Base-by-base conservation (phyloP, 2,113 vertebrate genomes). In the Macquaria ambigua region DNA sequence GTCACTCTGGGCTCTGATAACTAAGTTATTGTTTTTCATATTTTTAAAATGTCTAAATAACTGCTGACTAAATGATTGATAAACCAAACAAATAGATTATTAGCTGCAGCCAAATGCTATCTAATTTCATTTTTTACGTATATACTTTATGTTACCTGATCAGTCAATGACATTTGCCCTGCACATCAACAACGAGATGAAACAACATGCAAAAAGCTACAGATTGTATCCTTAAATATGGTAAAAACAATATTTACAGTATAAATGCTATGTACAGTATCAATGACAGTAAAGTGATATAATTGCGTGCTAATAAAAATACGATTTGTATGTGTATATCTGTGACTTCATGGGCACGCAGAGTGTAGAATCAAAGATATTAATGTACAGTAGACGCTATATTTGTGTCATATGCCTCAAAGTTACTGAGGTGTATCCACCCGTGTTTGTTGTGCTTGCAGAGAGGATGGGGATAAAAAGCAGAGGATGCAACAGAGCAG, bases 401-500 rank as follows among this genome's bases (percentile, higher is more conserved):
- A 66, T 31, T 58, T 46, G n/a, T 39, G 43, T 72, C 71, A 34
- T 73, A 53, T 48, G 68, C 61, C 55, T 82, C n/a, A 62, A 11
- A 82, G 73, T 70, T 50, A 31, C 78, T 71, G 77, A 80, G 68
- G 43, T 66, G 82, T 52, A 77, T 79, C 79, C 82, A 77, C 20
- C 64, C 48, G 8, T 71, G 62, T 73, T 84, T 79, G 68, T 72
- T 84, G 70, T 78, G 71, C 72, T 87, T 53, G 48, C 74, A 77
- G 59, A 52, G 56, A 79, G 76, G 70, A 73, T 21, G 18, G 43
- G 53, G 77, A 77, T 89, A 70, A 78, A 88, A 85, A 76, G 76
- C 43, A 72, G 53, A 59, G 53, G 69, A 79, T 74, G 62, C 89
- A 84, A 58, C 63, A 58, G 92, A 82, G 78, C 76, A 73, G 70